Conservation (phyloP, 2,888 invertebrate genomes). For the Tricholauxania praeusta region DNA sequence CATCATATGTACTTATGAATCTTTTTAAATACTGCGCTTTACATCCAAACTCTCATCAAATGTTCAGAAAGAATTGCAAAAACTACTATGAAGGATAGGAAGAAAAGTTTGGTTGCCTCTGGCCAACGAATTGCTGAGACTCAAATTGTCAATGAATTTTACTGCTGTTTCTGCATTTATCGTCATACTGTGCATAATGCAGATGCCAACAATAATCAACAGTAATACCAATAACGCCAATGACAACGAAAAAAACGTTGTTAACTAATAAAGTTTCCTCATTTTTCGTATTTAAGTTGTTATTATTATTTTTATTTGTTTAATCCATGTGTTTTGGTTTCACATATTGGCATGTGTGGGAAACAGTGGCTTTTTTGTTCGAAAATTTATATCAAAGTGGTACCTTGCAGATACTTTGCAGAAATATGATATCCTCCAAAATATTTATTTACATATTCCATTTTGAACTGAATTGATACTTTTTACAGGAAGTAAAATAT, state of each 20-base stretch:
- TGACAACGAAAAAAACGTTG: constrained; percentile 7
- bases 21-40: too few relatives aligned
- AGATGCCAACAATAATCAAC: neutral
- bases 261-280: constrained; percentile 29
- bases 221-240: constrained; percentile 1
- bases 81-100: neutral
- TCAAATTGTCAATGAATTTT: constrained; percentile 35
- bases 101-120: constrained; percentile 25
- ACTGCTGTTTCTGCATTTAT: constrained; percentile 2
- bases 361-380: neutral
- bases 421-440: too few relatives aligned
- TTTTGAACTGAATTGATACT: too few relatives aligned
- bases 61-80: too few relatives aligned
- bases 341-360: constrained; percentile 11
- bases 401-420: too few relatives aligned
- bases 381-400: too few relatives aligned
- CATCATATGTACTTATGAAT: too few relatives aligned
- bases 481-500: too few relatives aligned
- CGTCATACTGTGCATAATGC: constrained; percentile 20
- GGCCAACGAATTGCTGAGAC: constrained; percentile 23
- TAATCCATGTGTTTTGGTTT: constrained; percentile 1
- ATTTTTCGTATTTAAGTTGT: constrained; percentile 1
- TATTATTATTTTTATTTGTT: neutral
- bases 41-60: too few relatives aligned
- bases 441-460: too few relatives aligned